Evolutionary conservation across 2,888 invertebrate genomes (phyloP), one percentile per base, ranked within the genome.

Genomic region (Myopa testacea): DNA sequence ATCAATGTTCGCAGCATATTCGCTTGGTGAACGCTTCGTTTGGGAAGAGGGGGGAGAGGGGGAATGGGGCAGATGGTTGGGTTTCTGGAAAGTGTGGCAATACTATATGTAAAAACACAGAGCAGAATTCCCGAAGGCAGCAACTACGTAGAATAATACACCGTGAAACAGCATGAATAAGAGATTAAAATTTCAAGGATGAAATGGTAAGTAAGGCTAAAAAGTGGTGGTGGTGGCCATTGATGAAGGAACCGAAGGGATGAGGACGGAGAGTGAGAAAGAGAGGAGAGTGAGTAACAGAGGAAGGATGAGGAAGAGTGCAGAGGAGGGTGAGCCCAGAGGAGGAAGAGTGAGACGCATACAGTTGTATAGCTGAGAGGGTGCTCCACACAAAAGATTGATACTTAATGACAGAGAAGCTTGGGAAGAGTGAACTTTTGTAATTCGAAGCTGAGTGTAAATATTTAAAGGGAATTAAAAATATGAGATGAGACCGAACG

Each of bases 401-500:
- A 62, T 62, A 62, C 45, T 62, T 50, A 37, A 74, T 34, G 74
- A 65, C n/a, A 63, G 4, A 34, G 40, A 1, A 60, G 40, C 38
- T 34, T 58, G 55, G 34, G 12, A 50, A 12, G 37, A 55, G 37
- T 60, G 72, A 60, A 19, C 19, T 40, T 65, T 65, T 74, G 52
- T 74, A 65, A 74, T 74, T 74, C 34, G 26, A 74, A 34, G 65
- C 74, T n/a, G 52, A 74, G 74, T 74, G 74, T 74, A 74, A 74
- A 65, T 74, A 52, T 74, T 74, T 74, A 65, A 74, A 16, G 37
- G 45, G 12, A 74, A 52, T 74, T 50, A 63, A 74, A 50, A 26
- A 52, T 4, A 40, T n/a, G 38, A 26, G 45, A 55, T 2, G 19
- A 69, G 50, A 69, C 12, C 2, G 67, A 69, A 12, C 16, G 26